Percentiles rank a stretch among this genome's conserved stretches.
Evolutionary conservation across 2,113 vertebrate genomes (phyloP).

Genomic region (Alosa alosa): DNA sequence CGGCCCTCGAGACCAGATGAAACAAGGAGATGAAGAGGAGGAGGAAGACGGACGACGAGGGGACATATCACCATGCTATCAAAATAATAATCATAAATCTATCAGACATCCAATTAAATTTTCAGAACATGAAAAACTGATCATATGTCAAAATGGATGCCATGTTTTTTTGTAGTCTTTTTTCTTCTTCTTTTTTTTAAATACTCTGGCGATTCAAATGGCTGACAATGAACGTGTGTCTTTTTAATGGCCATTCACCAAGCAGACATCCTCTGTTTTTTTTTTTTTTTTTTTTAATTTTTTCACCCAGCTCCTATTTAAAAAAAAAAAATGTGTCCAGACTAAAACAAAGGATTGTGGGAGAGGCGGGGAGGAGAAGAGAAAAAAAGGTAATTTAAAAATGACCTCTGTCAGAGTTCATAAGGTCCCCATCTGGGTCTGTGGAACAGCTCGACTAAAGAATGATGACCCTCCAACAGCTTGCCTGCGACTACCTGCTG

Average conservation of each 20-base stretch:
- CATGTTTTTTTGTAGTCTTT: too few species aligned
- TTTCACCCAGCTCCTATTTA: conserved; percentile 39
- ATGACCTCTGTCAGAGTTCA: conserved; percentile 92
- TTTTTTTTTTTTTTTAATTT: neutral
- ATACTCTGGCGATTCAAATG: neutral
- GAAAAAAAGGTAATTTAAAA: conserved; percentile 76
- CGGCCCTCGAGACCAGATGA: neutral
- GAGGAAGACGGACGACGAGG: neutral
- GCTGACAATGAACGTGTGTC: neutral
- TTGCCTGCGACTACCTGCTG: conserved; percentile 95
- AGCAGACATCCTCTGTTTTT: neutral
- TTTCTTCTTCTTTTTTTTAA: neutral
- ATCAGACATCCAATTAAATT: neutral
- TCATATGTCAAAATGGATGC: neutral
- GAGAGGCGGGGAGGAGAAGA: conserved; percentile 55
- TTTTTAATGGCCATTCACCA: neutral
- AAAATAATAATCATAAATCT: conserved; percentile 11
- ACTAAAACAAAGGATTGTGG: conserved; percentile 43
- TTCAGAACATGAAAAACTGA: neutral
- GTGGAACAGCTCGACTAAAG: conserved; percentile 80
- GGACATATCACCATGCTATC: neutral
- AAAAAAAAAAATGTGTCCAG: conserved; percentile 32
- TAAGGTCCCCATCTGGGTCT: conserved; percentile 90
- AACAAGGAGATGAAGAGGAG: neutral
- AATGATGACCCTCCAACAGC: conserved; percentile 86